Evolutionary conservation across 2,113 vertebrate species (phyloP).

Genomic region (Cephalopholis sonnerati): DNA sequence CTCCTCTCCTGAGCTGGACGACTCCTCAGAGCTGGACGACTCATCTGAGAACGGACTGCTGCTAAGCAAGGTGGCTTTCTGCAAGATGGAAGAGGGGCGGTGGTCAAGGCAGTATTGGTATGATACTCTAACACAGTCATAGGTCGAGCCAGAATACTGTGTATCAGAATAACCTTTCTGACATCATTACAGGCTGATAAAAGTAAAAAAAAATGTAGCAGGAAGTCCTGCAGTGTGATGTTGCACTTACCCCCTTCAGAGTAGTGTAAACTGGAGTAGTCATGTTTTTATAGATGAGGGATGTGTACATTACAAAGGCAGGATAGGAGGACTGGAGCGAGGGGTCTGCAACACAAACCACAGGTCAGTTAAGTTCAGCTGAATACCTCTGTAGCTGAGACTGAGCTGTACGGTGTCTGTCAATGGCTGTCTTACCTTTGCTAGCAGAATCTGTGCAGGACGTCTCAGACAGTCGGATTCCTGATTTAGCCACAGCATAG

Average conservation of each 20-base stretch:
- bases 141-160: background rate
- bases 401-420: background rate
- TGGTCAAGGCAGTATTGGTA: too few relatives aligned
- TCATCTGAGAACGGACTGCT: constrained; percentile 91
- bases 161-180: background rate
- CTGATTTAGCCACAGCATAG: constrained; percentile 97
- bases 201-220: background rate
- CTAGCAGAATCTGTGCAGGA: constrained; percentile 86
- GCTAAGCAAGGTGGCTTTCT: constrained; percentile 97
- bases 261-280: constrained; percentile 94
- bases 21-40: constrained; percentile 93
- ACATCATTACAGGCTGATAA: background rate
- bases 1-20: constrained; percentile 91
- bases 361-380: constrained; percentile 9
- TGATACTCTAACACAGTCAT: background rate
- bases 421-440: constrained; percentile 84
- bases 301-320: constrained; percentile 91
- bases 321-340: constrained; percentile 86
- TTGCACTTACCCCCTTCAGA: constrained; percentile 92
- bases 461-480: constrained; percentile 94
- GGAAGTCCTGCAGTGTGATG: background rate
- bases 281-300: constrained; percentile 95
- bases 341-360: constrained; percentile 83
- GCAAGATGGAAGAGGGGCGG: background rate
- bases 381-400: background rate